Percentiles rank a stretch among this genome's conserved stretches.
Evolutionary conservation across 2,113 vertebrate species (phyloP).

Genomic region (Oplegnathus fasciatus): DNA sequence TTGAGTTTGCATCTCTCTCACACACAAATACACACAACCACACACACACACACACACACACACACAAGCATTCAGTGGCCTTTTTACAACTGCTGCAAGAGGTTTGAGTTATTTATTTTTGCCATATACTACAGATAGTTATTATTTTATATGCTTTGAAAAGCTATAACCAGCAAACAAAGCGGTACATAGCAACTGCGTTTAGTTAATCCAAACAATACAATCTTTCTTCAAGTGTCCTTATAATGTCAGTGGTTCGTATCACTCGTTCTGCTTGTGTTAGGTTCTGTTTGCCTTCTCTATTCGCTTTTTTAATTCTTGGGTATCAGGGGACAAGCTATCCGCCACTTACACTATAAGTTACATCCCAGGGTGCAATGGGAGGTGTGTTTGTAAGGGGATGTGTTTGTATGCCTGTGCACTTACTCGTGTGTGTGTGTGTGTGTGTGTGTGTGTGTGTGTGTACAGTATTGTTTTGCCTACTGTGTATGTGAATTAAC

Average conservation of each 20-base stretch:
- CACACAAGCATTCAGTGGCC: constrained; percentile 79
- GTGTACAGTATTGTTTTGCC: constrained; percentile 56
- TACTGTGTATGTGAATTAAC: constrained; percentile 57
- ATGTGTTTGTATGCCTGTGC: constrained; percentile 43
- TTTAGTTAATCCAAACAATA: constrained; percentile 77
- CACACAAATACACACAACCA: constrained; percentile 2
- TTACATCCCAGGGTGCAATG: constrained; percentile 47
- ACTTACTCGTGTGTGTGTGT: constrained; percentile 39
- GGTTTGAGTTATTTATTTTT: constrained; percentile 78
- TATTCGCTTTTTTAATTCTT: constrained; percentile 31
- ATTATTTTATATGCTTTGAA: constrained; percentile 71
- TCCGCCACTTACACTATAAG: constrained; percentile 38
- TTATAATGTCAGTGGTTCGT: constrained; percentile 76
- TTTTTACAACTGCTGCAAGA: constrained; percentile 82
- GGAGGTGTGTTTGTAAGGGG: constrained; percentile 43
- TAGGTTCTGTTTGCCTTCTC: constrained; percentile 63
- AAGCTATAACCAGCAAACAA: constrained; percentile 79
- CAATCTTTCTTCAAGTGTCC: constrained; percentile 88
- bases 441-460: constrained; percentile 12
- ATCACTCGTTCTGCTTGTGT: constrained; percentile 63
- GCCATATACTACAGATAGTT: constrained; percentile 66
- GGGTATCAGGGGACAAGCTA: constrained; percentile 61
- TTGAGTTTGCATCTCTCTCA: constrained; percentile 70
- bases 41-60: constrained; percentile 7
- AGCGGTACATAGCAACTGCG: constrained; percentile 72